Percentiles rank a stretch among this genome's conserved stretches.
Conservation (phyloP, 2,888 invertebrate species). For the Pterostichus niger region DNA sequence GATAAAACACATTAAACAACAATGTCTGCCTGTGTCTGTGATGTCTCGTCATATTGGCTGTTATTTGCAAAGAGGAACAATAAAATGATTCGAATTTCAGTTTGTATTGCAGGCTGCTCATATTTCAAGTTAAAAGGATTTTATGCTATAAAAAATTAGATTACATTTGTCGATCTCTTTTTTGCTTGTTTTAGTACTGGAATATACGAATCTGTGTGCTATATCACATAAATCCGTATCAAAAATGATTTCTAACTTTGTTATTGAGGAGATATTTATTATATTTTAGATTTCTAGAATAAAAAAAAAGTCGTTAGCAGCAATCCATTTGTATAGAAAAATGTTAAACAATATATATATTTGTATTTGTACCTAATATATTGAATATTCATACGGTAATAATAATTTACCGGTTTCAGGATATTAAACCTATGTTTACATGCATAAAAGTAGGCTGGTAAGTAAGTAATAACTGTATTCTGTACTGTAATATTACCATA, state of each 20-base stretch:
- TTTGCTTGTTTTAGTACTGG: neutral
- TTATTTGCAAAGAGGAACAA: neutral
- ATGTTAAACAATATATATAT: no score
- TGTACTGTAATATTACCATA: no score
- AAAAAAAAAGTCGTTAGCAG: no score
- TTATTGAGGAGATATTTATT: constrained; percentile 28
- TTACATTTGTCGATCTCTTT: neutral
- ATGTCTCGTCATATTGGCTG: neutral
- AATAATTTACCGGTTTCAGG: no score
- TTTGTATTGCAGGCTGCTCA: neutral
- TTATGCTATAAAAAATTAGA: constrained; percentile 3
- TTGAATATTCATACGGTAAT: no score
- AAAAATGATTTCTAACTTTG: constrained; percentile 19
- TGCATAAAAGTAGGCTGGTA: no score
- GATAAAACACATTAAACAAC: no score
- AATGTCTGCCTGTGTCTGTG: neutral
- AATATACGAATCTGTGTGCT: neutral
- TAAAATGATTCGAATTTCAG: constrained; percentile 6
- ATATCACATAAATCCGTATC: constrained; percentile 2
- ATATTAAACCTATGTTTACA: no score
- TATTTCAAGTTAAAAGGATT: constrained; percentile 32
- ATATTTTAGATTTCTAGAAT: neutral
- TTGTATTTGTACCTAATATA: no score
- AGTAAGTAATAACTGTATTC: no score
- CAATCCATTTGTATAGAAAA: no score